Percentiles rank a stretch among this genome's conserved stretches.
Evolutionary conservation across 2,797 vertebrate genomes (phyloP).

Genomic region (Fistularia commersonii): DNA sequence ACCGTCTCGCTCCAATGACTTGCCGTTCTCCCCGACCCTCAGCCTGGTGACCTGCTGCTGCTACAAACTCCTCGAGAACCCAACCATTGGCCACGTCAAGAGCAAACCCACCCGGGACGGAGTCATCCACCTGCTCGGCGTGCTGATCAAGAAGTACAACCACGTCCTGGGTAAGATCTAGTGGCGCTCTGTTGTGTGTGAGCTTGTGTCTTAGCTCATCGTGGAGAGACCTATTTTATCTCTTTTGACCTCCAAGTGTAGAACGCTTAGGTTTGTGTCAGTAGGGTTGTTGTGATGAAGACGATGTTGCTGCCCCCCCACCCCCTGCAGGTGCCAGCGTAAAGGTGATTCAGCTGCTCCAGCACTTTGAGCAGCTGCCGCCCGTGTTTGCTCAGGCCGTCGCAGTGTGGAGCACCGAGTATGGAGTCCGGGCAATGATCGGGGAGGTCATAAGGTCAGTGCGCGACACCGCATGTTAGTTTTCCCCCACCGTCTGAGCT

Average conservation of each 20-base stretch:
- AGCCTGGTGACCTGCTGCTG: constrained; percentile 91
- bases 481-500: no score
- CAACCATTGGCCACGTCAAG: constrained; percentile 84
- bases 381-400: constrained; percentile 87
- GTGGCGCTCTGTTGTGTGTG: no score
- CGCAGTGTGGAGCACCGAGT: constrained; percentile 88
- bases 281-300: no score
- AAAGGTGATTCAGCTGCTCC: constrained; percentile 91
- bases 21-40: background rate
- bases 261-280: no score
- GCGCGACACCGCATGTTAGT: no score
- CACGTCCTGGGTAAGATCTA: constrained; percentile 86
- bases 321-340: constrained; percentile 84
- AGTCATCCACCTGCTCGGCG: constrained; percentile 84
- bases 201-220: no score
- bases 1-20: background rate
- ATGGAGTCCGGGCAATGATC: constrained; percentile 85
- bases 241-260: no score
- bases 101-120: constrained; percentile 84
- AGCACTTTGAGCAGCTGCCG: constrained; percentile 92
- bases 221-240: no score
- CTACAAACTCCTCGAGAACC: constrained; percentile 92
- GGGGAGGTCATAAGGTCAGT: constrained; percentile 91
- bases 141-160: constrained; percentile 85
- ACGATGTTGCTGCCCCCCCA: no score